Percentiles rank a stretch among this genome's conserved stretches.
Evolutionary conservation across 23 tunicate genomes (phyloP).

Genomic region (Trididemnum clinides): DNA sequence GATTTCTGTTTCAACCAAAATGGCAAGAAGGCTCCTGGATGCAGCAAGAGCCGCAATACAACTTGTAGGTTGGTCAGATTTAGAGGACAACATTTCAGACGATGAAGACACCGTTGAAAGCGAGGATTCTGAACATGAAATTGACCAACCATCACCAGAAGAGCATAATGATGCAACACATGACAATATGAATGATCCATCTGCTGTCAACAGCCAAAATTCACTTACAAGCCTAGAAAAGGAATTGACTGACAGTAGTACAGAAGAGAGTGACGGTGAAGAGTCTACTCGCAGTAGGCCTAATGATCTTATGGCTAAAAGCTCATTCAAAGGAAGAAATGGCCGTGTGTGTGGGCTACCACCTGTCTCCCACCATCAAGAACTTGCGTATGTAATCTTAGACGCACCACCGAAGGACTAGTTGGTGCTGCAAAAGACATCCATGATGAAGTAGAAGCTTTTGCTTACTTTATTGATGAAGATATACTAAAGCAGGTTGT

Average conservation of each 20-base stretch:
- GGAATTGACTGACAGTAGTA: not conserved
- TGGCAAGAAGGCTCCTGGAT: conserved; percentile 38
- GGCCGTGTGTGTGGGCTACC: not conserved
- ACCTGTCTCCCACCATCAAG: no score
- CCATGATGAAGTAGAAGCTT: no score
- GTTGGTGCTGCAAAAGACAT: no score
- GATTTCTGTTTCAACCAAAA: conserved; percentile 1
- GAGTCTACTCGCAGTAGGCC: not conserved
- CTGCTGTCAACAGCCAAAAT: conserved; percentile 1
- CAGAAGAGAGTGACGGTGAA: not conserved
- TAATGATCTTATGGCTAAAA: no score
- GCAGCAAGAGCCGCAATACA: conserved; percentile 26
- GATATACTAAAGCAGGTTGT: no score
- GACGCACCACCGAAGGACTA: no score
- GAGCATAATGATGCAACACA: conserved; percentile 17
- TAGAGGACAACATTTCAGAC: conserved; percentile 40
- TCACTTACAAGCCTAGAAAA: no score
- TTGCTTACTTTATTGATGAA: no score
- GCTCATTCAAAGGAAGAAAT: no score
- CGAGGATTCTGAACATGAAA: conserved; percentile 18
- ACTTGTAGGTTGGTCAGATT: conserved; percentile 22
- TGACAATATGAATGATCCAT: not conserved
- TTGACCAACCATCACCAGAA: conserved; percentile 26
- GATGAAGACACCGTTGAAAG: conserved; percentile 16
- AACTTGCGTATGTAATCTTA: no score